Evolutionary conservation across 2,113 vertebrate genomes (phyloP).

Genomic region (Pelecanus crispus): DNA sequence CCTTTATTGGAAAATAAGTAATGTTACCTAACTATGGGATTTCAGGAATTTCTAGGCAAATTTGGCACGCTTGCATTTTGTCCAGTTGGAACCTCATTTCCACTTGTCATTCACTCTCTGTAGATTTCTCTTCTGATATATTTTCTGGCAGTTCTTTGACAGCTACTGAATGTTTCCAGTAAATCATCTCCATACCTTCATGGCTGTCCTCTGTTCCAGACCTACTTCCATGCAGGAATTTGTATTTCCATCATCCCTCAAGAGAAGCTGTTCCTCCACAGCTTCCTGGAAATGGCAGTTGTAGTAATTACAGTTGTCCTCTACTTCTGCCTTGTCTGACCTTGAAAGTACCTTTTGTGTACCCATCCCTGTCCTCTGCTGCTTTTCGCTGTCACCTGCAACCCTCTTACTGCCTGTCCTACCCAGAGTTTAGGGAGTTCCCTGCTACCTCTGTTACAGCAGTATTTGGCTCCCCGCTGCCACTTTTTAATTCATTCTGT

Average conservation of each 20-base stretch:
- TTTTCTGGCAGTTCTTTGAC: constrained; percentile 19
- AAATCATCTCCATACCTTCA: background rate
- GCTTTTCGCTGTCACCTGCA: background rate
- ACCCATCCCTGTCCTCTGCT: background rate
- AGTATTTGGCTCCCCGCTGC: constrained; percentile 3
- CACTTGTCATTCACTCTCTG: constrained; percentile 1
- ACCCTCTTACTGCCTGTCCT: background rate
- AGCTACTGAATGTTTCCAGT: constrained; percentile 12
- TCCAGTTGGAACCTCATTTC: background rate
- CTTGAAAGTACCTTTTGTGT: background rate
- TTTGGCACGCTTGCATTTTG: background rate
- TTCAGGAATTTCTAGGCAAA: background rate
- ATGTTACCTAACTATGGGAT: background rate
- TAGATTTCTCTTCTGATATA: background rate
- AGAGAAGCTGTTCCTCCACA: background rate
- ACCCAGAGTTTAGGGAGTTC: constrained; percentile 20
- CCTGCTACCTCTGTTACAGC: background rate
- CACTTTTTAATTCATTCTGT: constrained; percentile 56
- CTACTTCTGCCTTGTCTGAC: background rate
- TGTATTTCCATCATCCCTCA: background rate
- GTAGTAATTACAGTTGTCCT: background rate
- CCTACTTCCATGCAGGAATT: background rate
- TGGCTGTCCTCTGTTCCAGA: background rate
- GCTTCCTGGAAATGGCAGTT: background rate
- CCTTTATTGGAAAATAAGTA: background rate